Conservation (phyloP, 2,113 vertebrate species). For the Ciconia maguari region DNA sequence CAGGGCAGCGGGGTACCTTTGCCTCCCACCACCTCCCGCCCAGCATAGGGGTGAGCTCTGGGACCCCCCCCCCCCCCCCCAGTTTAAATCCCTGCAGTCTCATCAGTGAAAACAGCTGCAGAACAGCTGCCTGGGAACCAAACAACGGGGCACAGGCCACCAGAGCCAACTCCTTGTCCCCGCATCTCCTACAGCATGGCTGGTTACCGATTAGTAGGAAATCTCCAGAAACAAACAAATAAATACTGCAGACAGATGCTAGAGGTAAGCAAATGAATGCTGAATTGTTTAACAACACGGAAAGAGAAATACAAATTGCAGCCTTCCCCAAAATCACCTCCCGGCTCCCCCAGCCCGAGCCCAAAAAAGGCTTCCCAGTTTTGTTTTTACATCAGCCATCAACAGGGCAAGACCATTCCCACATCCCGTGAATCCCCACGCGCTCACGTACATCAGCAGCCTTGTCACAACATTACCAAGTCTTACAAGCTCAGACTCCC, state of each 20-base stretch:
- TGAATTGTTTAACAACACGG: not conserved
- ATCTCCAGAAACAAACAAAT: not conserved
- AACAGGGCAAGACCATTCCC: not conserved
- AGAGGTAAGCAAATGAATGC: not conserved
- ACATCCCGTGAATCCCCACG: not conserved
- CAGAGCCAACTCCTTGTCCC: not conserved
- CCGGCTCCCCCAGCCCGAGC: not conserved
- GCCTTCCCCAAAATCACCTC: not conserved
- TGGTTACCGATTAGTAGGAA: rapidly evolving
- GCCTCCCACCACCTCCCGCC: not conserved
- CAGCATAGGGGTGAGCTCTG: rapidly evolving
- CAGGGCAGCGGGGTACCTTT: not conserved
- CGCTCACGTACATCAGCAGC: not conserved
- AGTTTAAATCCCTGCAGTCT: not conserved
- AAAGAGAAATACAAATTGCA: not conserved
- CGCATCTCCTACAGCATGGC: rapidly evolving
- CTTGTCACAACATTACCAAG: not conserved
- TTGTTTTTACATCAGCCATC: not conserved
- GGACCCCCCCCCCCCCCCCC: not conserved
- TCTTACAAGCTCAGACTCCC: not conserved
- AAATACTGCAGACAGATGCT: not conserved
- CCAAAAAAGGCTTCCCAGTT: not conserved
- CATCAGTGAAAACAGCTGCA: not conserved
- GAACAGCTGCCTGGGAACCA: not conserved
- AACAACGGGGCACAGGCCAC: not conserved